Evolutionary conservation across 2,888 invertebrate genomes (phyloP).

Genomic region (Zaprionus obscuricornis): DNA sequence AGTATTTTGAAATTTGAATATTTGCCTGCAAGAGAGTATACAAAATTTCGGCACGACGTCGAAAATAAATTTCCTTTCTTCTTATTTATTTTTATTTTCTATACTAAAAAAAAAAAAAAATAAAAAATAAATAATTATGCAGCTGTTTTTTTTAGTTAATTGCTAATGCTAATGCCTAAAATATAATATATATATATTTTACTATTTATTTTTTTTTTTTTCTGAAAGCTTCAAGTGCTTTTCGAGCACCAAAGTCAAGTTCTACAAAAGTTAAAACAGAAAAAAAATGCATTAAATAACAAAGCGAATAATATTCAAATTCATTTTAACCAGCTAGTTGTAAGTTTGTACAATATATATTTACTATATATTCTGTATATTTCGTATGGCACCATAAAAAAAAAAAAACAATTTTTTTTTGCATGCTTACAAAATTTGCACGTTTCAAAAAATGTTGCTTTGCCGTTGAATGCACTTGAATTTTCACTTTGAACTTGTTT

Average conservation of each 20-base stretch:
- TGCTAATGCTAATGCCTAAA: neutral
- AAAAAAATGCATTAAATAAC: neutral
- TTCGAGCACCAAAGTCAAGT: conserved; percentile 70
- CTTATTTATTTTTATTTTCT: no score
- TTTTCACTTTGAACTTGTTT: conserved; percentile 6
- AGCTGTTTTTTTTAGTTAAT: neutral
- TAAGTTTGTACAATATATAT: no score
- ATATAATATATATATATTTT: neutral
- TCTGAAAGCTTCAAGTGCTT: conserved; percentile 66
- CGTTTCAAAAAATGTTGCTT: neutral
- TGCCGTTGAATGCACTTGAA: neutral
- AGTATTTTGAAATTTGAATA: no score
- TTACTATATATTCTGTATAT: no score
- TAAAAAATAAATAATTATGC: no score
- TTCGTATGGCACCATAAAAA: no score
- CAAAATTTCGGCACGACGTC: no score
- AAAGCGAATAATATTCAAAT: no score
- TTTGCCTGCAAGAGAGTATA: no score
- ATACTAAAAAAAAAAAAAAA: no score
- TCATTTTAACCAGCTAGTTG: conserved; percentile 6
- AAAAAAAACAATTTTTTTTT: neutral
- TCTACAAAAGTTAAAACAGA: conserved; percentile 61
- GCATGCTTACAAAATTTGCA: neutral
- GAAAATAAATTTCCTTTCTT: no score
- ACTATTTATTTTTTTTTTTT: neutral